Evolutionary conservation across 2,797 vertebrate genomes (phyloP).

Genomic region (Chiloscyllium punctatum): DNA sequence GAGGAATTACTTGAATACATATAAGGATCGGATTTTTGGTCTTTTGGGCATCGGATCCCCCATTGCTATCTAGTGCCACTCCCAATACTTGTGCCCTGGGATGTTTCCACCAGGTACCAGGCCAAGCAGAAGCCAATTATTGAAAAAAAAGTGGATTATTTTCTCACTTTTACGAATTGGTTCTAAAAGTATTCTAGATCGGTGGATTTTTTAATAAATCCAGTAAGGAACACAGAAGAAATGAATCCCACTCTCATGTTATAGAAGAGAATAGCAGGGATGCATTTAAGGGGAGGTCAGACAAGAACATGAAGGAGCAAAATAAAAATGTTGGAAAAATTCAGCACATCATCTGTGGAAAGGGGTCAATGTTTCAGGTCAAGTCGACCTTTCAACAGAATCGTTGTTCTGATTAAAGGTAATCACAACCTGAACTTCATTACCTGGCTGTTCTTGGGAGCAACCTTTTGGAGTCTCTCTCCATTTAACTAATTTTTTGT

Average conservation of each 20-base stretch:
- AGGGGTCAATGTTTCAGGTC: too few species aligned
- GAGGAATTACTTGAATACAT: too few species aligned
- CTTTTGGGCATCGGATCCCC: neutral
- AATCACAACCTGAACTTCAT: too few species aligned
- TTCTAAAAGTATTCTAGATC: neutral
- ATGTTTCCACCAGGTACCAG: neutral
- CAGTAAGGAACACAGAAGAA: neutral
- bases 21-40: too few species aligned
- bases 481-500: too few species aligned
- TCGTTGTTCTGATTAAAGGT: too few species aligned
- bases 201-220: neutral
- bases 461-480: too few species aligned
- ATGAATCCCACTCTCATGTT: neutral
- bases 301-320: neutral
- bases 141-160: neutral
- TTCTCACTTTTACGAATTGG: neutral
- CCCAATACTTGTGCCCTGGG: neutral
- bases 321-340: too few species aligned
- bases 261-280: neutral
- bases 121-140: neutral
- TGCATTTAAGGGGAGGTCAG: neutral
- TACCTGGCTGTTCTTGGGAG: too few species aligned
- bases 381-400: too few species aligned
- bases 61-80: too few species aligned
- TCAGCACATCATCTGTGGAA: too few species aligned